Base-by-base conservation (phyloP, 35 echinoderm and acorn worm genomes). In the Hemicentrotus pulcherrimus region DNA sequence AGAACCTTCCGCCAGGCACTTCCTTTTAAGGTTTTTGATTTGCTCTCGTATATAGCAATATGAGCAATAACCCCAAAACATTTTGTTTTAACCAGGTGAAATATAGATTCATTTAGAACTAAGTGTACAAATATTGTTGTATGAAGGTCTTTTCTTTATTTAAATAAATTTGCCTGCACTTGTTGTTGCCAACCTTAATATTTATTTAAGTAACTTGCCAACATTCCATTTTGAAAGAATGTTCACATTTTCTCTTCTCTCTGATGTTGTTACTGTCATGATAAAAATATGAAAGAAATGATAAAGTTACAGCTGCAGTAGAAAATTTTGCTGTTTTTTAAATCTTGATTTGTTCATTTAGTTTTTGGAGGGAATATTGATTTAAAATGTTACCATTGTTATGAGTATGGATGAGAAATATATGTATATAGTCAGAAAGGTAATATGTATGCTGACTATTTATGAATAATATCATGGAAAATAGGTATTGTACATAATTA, bases 391-490 rank as follows among this genome's bases (percentile, higher is more conserved):
- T n/a, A 78, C 0, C 19, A 78, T 78, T n/a, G 19, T 78, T 78
- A 78, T 22, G 28, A 78, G 6, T 6, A 78, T 78, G 65, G 65
- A 78, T 28, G 24, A 78, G 19, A 78, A 8, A 28, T n/a, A 78
- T 78, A 78, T 78, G 65, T 78, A 78, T 78, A 78, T 78, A 78
- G 65, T 78, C 65, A 78, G 65, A 78, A 78, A 78, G 65, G 65
- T 78, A 78, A 78, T 28, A 78, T 55, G 5, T 55, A 55, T 78
- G 65, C 65, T 78, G 65, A 78, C 65, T 78, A 78, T 78, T 78
- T 78, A 78, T 78, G 18, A n/a, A 78, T 55, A 55, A 55, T 55
- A 14, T 55, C 15, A 55, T 55, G 10, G 50, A 55, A 13, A 7
- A 8, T 78, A 28, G 19, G 65, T 78, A 78, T n/a, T 78, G 65